Conservation (phyloP, 2,113 vertebrate species). For the Globicephala melas region DNA sequence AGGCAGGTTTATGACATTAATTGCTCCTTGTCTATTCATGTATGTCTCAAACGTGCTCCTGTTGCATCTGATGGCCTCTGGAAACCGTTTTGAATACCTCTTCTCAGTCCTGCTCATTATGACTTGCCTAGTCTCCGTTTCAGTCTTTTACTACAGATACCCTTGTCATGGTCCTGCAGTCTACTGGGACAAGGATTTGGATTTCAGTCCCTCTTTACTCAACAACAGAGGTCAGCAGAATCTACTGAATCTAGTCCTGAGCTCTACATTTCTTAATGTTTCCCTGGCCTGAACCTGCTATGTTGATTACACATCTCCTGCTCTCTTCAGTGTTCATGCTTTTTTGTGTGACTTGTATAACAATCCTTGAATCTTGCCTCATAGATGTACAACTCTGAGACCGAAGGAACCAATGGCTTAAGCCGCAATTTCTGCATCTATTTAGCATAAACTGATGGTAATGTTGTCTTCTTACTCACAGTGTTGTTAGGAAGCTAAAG, state of each 20-base stretch:
- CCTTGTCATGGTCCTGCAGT: neutral
- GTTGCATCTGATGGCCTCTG: neutral
- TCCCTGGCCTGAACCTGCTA: neutral
- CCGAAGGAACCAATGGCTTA: neutral
- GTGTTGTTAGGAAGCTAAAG: neutral
- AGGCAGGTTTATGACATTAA: neutral
- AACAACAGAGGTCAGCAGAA: neutral
- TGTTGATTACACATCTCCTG: neutral
- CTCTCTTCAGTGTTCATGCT: neutral
- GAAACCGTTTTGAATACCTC: neutral
- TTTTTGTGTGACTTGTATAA: neutral
- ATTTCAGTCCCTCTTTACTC: neutral
- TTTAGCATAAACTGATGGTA: neutral
- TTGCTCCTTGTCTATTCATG: neutral
- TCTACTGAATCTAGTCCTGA: neutral
- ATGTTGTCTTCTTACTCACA: neutral
- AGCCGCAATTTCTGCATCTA: neutral
- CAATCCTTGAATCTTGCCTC: neutral
- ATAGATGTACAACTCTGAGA: neutral
- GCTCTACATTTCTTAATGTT: neutral
- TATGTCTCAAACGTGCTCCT: neutral
- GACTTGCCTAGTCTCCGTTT: neutral
- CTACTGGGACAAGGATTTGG: neutral
- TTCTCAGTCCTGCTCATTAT: neutral
- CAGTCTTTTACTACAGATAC: neutral